Evolutionary conservation across 2,113 vertebrate species (phyloP), one percentile per base, ranked within the genome.

Genomic region (Corythoichthys haematopterus): DNA sequence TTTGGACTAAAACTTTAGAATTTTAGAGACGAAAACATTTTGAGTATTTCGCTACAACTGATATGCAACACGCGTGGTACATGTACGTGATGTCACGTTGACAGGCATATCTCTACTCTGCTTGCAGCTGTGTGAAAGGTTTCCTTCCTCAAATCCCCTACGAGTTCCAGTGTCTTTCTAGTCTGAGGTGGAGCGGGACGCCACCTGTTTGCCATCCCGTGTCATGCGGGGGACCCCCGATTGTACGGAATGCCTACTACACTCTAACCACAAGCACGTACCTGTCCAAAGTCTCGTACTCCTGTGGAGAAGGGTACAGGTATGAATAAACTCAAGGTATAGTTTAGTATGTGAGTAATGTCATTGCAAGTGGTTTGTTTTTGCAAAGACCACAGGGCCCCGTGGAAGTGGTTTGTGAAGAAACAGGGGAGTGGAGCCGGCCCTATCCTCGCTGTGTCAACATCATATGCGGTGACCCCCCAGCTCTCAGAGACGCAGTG

Each of bases 291-390:
- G 88, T 91, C 1, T 90, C 83, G 0, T 99, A 98, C 70, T 91
- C 75, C 4, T 99, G 97, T 73, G 78, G 88, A 20, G 88, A 79
- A 15, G 97, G 96, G 79, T 98, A 95, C 86, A 97, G 95, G 97
- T 98, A 96, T 90, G 74, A 2, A 1, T 11, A 45, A n/a, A 40
- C 40, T 5, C 40, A 1, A 43, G 40, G 3, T 43, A 3, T 43
- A 37, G 20, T 16, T 65, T 2, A 14, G 50, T 56, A 68, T 7
- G 33, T 9, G 20, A 40, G 11, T 16, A 8, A 53, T 53, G 52
- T 65, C 33, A 56, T 65, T 60, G 36, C 12, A 57, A 80, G 37
- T 20, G 4, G 37, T 64, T 50, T 75, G 50, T 84, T 53, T 16
- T 66, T 84, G 71, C 66, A 75, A 87, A 99, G 97, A 71, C 91